Evolutionary conservation across 2,888 invertebrate species (phyloP).

Genomic region (Lymantria monacha): DNA sequence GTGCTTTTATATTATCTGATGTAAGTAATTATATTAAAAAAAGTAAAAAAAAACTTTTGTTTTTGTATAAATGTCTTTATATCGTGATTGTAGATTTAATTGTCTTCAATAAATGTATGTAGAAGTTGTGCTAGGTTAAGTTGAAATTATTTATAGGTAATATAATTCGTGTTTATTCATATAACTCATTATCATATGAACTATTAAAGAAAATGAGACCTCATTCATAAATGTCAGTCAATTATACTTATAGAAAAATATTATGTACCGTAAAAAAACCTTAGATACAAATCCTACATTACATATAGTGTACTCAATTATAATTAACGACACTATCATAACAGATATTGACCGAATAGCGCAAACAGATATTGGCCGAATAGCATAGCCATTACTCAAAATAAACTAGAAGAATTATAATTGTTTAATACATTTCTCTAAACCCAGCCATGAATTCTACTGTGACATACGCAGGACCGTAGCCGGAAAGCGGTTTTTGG

Average conservation of each 20-base stretch:
- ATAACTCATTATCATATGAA: conserved; percentile 9
- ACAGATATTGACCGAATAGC: too few relatives aligned
- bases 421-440: too few relatives aligned
- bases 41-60: conserved; percentile 16
- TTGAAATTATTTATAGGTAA: conserved; percentile 6
- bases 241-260: conserved; percentile 9
- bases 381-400: too few relatives aligned
- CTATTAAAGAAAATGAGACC: conserved; percentile 20
- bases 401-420: too few relatives aligned
- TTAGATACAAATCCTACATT: too few relatives aligned
- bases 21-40: conserved; percentile 26
- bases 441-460: too few relatives aligned
- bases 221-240: conserved; percentile 29
- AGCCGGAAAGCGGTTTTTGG: too few relatives aligned
- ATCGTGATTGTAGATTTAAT: conserved; percentile 35
- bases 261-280: neutral
- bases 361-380: too few relatives aligned
- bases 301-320: too few relatives aligned
- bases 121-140: conserved; percentile 41
- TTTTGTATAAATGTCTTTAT: conserved; percentile 32
- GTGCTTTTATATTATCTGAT: conserved; percentile 47
- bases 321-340: too few relatives aligned
- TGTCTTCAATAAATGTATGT: conserved; percentile 28
- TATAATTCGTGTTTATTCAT: conserved; percentile 4
- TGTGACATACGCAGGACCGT: too few relatives aligned